These are phyloP conservation scores for Leucania comma DNA, from an alignment of 2,888 invertebrate genomes.

Conservation along the genomic window DNA sequence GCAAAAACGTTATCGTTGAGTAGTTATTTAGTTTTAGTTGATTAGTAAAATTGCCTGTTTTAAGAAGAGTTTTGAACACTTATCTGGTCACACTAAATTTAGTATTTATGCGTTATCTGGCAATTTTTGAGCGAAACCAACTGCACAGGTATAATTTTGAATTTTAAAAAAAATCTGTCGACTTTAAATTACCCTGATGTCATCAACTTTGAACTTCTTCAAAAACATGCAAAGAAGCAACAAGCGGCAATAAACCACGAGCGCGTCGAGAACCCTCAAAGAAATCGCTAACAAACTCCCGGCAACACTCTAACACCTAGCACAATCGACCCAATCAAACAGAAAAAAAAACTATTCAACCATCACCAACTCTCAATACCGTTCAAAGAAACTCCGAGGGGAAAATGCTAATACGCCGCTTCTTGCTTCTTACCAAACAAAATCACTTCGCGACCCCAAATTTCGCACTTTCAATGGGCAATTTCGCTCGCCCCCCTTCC, in stretches of 20 bases:
- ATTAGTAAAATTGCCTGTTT: slow-evolving; percentile 40
- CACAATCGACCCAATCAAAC: slow-evolving; percentile 89
- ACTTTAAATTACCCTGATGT: slow-evolving; percentile 38
- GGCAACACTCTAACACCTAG: slow-evolving; percentile 77
- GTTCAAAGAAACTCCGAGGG: slow-evolving; percentile 82
- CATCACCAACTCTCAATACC: slow-evolving; percentile 74
- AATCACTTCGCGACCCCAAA: slow-evolving; percentile 90
- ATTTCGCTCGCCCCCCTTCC: slow-evolving; percentile 84
- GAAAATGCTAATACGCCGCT: slow-evolving; percentile 88
- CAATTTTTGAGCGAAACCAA: not conserved
- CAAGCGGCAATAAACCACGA: slow-evolving; percentile 50
- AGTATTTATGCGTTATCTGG: not conserved
- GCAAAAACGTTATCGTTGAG: slow-evolving; percentile 55
- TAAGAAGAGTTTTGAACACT: slow-evolving; percentile 17
- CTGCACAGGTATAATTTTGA: not conserved
- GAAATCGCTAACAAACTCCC: slow-evolving; percentile 76
- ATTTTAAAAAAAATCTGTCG: slow-evolving; percentile 12
- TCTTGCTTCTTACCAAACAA: slow-evolving; percentile 88
- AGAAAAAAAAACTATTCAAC: slow-evolving; percentile 84
- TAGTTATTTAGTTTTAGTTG: slow-evolving; percentile 43
- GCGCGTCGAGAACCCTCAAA: slow-evolving; percentile 70
- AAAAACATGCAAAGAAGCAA: slow-evolving; percentile 66
- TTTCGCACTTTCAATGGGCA: slow-evolving; percentile 90
- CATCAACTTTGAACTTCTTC: slow-evolving; percentile 57
- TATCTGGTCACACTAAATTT: not conserved